Percentiles rank a stretch among this genome's conserved stretches.
Conservation (phyloP, 2,113 vertebrate species). For the Protomyctophum bolini region DNA sequence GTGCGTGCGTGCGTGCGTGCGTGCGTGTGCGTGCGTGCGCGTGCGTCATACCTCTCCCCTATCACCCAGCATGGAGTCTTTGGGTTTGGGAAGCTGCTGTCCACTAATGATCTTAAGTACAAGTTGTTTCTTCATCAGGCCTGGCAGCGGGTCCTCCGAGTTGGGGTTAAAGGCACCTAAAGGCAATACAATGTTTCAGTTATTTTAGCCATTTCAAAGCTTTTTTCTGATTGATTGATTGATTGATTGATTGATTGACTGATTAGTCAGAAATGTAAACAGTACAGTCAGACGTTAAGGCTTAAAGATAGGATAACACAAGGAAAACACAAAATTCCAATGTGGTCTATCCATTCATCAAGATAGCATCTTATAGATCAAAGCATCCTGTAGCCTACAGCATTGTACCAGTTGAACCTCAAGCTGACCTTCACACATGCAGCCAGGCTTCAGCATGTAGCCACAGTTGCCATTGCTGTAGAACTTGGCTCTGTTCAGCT, state of each 20-base stretch:
- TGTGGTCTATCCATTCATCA: too few species aligned
- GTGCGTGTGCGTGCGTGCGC: too few species aligned
- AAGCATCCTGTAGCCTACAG: too few species aligned
- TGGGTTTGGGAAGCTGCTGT: conserved; percentile 96
- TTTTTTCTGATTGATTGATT: too few species aligned
- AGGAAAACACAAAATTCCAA: too few species aligned
- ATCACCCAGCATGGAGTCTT: conserved; percentile 96
- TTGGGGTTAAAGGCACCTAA: conserved; percentile 92
- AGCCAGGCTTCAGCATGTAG: conserved; percentile 91
- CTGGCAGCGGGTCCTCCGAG: conserved; percentile 88
- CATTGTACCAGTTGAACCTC: too few species aligned
- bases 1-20: neutral
- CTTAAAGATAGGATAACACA: too few species aligned
- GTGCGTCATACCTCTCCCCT: conserved; percentile 88
- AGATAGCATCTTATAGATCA: too few species aligned
- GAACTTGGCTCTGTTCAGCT: conserved; percentile 96
- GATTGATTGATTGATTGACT: too few species aligned
- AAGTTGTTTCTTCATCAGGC: conserved; percentile 91
- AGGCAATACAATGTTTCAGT: neutral
- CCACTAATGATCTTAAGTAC: conserved; percentile 94
- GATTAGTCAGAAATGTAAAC: too few species aligned
- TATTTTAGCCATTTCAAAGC: too few species aligned
- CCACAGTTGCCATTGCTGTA: conserved; percentile 94
- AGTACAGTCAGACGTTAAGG: too few species aligned
- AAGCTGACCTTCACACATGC: conserved; percentile 92